phyloP scores from a whole-genome alignment of 2,888 invertebrate genomes.

The Acrobasis suavella region DNA sequence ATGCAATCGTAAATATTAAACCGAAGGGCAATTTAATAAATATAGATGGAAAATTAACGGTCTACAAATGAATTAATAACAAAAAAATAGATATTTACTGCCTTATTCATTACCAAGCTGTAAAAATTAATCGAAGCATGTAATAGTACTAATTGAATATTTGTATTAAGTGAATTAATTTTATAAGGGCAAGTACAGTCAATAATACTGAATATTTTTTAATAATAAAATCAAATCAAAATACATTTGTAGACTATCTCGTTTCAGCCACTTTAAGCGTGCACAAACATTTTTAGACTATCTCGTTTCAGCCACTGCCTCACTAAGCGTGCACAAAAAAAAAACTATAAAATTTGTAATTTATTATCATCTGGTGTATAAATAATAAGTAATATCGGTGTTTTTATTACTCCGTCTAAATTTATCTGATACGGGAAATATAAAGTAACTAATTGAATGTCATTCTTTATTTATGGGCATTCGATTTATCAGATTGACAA shows the following conservation, averaged over 20 bases:
- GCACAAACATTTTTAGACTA: not conserved
- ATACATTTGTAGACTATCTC: too few relatives aligned
- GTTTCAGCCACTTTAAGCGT: too few relatives aligned
- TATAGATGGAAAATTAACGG: too few relatives aligned
- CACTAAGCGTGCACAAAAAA: not conserved
- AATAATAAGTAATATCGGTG: not conserved
- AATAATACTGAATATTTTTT: too few relatives aligned
- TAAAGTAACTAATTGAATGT: slow-evolving; percentile 1
- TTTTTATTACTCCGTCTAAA: not conserved
- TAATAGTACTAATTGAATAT: not conserved
- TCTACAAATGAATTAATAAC: too few relatives aligned
- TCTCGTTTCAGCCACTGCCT: too few relatives aligned
- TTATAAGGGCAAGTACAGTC: too few relatives aligned
- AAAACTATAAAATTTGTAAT: not conserved
- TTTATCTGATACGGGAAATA: slow-evolving; percentile 9
- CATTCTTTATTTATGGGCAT: slow-evolving; percentile 1
- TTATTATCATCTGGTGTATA: not conserved
- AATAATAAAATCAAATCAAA: too few relatives aligned
- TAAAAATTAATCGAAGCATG: not conserved
- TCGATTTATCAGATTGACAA: slow-evolving; percentile 4
- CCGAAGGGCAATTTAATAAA: not conserved
- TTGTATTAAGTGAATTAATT: too few relatives aligned
- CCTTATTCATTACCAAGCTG: not conserved
- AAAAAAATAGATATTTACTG: not conserved
- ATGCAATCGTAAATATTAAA: not conserved